These are phyloP conservation scores for Rhinolophus ferrumequinum DNA, from an alignment of 2,113 vertebrate genomes.

Conservation along the genomic window DNA sequence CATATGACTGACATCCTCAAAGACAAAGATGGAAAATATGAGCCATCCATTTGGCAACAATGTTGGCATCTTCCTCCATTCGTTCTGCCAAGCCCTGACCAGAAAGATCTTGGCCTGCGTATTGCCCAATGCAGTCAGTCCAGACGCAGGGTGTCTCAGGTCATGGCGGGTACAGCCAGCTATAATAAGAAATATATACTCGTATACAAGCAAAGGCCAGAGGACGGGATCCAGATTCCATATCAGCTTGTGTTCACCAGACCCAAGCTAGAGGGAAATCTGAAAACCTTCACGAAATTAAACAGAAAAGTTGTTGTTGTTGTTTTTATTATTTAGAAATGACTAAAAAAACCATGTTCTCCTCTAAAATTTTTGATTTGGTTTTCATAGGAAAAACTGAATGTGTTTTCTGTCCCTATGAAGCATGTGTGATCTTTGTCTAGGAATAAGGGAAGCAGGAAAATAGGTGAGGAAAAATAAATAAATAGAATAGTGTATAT, in stretches of 20 bases:
- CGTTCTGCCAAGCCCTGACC: slow-evolving; percentile 76
- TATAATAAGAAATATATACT: neutral
- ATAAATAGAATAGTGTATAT: neutral
- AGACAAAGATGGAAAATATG: slow-evolving; percentile 75
- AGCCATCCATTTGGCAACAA: slow-evolving; percentile 74
- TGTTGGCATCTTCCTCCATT: slow-evolving; percentile 64
- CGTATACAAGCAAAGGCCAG: neutral
- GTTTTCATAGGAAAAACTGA: slow-evolving; percentile 31
- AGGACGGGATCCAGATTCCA: neutral
- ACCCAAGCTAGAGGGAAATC: neutral
- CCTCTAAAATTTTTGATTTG: neutral
- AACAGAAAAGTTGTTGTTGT: neutral
- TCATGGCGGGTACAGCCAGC: neutral
- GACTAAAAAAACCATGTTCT: neutral
- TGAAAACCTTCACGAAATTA: slow-evolving; percentile 14
- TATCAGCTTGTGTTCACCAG: neutral
- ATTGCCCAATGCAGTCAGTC: slow-evolving; percentile 54
- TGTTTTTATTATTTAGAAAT: neutral
- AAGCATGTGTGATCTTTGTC: neutral
- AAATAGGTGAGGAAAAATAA: slow-evolving; percentile 4
- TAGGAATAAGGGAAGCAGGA: slow-evolving; percentile 1
- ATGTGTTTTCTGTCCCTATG: slow-evolving; percentile 19
- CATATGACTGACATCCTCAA: slow-evolving; percentile 67
- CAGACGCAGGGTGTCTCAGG: slow-evolving; percentile 52
- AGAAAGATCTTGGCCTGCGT: slow-evolving; percentile 72